These are phyloP conservation scores for Harpia harpyja DNA, from an alignment of 2,797 vertebrate genomes.

Conservation along the genomic window DNA sequence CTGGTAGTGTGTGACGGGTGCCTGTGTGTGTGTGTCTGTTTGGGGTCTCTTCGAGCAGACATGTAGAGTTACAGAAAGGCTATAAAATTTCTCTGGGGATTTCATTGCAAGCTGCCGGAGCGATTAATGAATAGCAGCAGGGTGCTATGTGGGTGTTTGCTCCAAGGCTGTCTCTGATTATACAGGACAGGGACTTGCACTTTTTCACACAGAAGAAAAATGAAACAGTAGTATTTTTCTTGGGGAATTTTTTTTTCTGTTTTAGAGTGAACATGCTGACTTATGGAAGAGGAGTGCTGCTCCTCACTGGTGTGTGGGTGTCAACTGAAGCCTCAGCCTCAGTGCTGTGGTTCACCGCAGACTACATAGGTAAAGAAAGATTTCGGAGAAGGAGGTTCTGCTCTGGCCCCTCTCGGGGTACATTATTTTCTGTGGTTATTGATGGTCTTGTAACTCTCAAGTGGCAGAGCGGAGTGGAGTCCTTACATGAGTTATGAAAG, in stretches of 20 bases:
- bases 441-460: background rate
- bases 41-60: background rate
- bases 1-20: background rate
- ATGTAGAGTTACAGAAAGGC: background rate
- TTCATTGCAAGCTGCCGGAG: conserved; percentile 7
- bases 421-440: background rate
- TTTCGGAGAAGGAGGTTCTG: background rate
- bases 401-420: background rate
- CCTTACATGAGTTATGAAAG: background rate
- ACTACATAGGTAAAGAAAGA: background rate
- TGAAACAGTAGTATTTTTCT: conserved; percentile 28
- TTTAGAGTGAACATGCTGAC: conserved; percentile 4
- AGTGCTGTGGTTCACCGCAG: background rate
- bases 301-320: background rate
- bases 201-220: conserved; percentile 30
- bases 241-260: background rate
- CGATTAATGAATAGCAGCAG: conserved; percentile 53
- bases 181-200: conserved; percentile 36
- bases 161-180: conserved; percentile 44
- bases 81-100: conserved; percentile 25
- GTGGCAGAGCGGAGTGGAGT: background rate
- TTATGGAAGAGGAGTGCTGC: background rate
- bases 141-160: conserved; percentile 57
- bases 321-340: background rate
- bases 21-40: background rate